Conservation (phyloP, 2,888 invertebrate species). For the Thumatha senex region DNA sequence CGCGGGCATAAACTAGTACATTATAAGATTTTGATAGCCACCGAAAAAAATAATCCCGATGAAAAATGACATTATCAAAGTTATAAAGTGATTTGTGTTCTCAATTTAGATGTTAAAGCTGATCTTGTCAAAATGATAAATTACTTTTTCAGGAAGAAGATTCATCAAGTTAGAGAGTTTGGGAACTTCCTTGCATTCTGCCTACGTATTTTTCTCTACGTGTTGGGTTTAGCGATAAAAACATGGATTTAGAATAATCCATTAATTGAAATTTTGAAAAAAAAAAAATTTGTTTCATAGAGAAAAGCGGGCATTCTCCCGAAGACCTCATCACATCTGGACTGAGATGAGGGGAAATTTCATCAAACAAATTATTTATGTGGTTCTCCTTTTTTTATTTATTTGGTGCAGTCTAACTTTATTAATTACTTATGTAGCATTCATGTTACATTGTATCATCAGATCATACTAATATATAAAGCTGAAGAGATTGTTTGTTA, state of each 20-base stretch:
- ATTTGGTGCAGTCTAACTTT: too few species aligned
- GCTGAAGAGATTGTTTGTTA: too few species aligned
- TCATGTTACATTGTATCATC: too few species aligned
- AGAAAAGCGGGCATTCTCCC: too few species aligned
- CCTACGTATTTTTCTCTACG: constrained; percentile 8
- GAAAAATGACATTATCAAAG: neutral
- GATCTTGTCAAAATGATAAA: constrained; percentile 32
- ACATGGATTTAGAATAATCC: constrained; percentile 17
- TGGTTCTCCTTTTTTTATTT: too few species aligned
- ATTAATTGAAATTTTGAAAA: constrained; percentile 17
- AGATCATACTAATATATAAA: too few species aligned
- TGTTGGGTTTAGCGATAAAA: constrained; percentile 10
- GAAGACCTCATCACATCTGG: too few species aligned
- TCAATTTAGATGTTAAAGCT: constrained; percentile 13
- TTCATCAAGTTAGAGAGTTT: constrained; percentile 18
- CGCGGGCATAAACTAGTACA: too few species aligned
- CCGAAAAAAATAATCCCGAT: neutral
- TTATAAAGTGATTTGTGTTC: constrained; percentile 1
- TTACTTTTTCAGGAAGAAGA: constrained; percentile 18
- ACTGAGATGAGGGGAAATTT: too few species aligned
- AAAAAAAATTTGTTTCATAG: neutral
- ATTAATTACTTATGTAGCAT: too few species aligned
- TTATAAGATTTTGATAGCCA: too few species aligned
- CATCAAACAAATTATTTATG: too few species aligned
- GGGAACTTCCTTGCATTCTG: constrained; percentile 4